Percentiles rank a stretch among this genome's conserved stretches.
phyloP scores from a whole-genome alignment of 1,140 invertebrate genomes.

The Solen grandis region DNA sequence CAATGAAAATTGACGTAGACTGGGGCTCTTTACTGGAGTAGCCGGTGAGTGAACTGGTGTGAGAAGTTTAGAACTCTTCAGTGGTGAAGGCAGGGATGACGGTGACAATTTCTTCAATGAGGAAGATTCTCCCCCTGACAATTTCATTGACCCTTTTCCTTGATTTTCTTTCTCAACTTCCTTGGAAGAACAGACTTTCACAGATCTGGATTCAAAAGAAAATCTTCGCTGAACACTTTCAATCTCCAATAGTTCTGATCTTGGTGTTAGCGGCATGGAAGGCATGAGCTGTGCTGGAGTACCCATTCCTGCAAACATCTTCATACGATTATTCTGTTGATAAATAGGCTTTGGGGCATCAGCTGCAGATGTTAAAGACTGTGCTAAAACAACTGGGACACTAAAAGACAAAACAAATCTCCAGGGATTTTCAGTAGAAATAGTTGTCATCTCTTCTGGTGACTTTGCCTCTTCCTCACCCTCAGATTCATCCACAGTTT shows the following conservation, averaged over 20 bases:
- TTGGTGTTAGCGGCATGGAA: constrained; percentile 39
- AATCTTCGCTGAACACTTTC: constrained; percentile 39
- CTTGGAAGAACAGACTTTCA: constrained; percentile 17
- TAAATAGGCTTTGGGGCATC: constrained; percentile 33
- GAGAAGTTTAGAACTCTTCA: constrained; percentile 32
- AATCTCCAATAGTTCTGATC: constrained; percentile 49
- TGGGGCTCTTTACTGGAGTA: constrained; percentile 18
- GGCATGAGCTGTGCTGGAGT: constrained; percentile 39
- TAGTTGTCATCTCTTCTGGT: too few relatives aligned
- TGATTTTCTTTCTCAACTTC: too few relatives aligned
- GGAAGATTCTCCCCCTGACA: too few relatives aligned
- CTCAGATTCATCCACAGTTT: background rate
- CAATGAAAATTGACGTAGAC: constrained; percentile 36
- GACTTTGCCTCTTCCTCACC: background rate
- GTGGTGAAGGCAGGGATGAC: constrained; percentile 1
- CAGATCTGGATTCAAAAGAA: constrained; percentile 31
- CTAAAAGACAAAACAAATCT: too few relatives aligned
- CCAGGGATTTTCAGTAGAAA: too few relatives aligned
- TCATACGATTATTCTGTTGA: constrained; percentile 49
- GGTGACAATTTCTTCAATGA: too few relatives aligned
- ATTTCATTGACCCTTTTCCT: too few relatives aligned
- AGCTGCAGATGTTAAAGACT: background rate
- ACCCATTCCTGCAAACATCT: constrained; percentile 50
- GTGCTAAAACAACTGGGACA: constrained; percentile 30
- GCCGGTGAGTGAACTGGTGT: background rate